Percentiles rank a stretch among this genome's conserved stretches.
Conservation (phyloP, 2,888 invertebrate genomes). For the Endomychus coccineus region DNA sequence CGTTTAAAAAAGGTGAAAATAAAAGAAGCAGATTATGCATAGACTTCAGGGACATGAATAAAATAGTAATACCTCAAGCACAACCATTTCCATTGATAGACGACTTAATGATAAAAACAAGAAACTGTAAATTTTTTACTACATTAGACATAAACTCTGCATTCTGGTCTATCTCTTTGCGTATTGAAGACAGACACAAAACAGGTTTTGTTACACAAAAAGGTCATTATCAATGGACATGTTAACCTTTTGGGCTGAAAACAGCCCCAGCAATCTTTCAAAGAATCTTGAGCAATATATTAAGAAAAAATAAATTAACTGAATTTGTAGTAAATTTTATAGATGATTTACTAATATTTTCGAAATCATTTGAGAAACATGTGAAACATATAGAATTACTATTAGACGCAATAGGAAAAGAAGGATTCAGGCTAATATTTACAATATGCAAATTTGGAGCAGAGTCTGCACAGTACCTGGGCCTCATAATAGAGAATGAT, state of each 20-base stretch:
- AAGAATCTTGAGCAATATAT: constrained; percentile 17
- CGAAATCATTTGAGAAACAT: constrained; percentile 21
- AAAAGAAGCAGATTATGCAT: constrained; percentile 18
- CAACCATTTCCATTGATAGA: constrained; percentile 13
- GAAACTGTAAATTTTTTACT: constrained; percentile 32
- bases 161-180: constrained; percentile 27
- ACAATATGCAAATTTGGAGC: constrained; percentile 14
- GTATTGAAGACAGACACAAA: constrained; percentile 31
- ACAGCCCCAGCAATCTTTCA: constrained; percentile 22
- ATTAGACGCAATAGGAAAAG: constrained; percentile 9
- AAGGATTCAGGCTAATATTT: constrained; percentile 16
- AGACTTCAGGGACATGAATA: constrained; percentile 19
- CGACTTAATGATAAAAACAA: constrained; percentile 30
- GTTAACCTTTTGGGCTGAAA: constrained; percentile 23
- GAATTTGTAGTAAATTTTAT: constrained; percentile 21
- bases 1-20: constrained; percentile 19
- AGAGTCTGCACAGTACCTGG: constrained; percentile 13
- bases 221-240: constrained; percentile 23
- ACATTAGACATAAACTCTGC: constrained; percentile 36
- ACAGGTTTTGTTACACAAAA: constrained; percentile 25
- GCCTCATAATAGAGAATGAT: constrained; percentile 14
- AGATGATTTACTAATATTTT: constrained; percentile 24
- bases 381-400: constrained; percentile 14
- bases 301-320: constrained; percentile 17
- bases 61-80: constrained; percentile 30